Evolutionary conservation across 2,797 vertebrate species (phyloP).

Genomic region (Chloroceryle amazona): DNA sequence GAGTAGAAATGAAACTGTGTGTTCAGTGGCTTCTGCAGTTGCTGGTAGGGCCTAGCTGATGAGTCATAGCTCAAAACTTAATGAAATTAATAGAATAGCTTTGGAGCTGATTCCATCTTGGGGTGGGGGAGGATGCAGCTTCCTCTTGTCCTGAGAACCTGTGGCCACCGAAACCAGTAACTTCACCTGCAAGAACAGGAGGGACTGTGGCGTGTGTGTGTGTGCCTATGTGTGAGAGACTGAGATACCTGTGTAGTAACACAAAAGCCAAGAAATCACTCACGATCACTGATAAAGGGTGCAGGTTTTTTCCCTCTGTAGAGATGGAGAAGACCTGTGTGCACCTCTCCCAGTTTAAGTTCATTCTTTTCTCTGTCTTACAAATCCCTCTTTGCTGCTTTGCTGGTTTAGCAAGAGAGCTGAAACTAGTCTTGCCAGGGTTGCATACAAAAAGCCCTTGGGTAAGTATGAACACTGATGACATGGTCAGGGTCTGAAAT

Average conservation of each 20-base stretch:
- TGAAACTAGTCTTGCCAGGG: neutral
- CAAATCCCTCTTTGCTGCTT: neutral
- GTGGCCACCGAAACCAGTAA: neutral
- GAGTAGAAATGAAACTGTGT: slow-evolving; percentile 13
- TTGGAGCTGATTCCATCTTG: neutral
- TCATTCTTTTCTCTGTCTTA: neutral
- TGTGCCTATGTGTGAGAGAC: neutral
- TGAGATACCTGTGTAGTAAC: neutral
- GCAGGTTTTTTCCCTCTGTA: neutral
- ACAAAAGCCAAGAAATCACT: neutral
- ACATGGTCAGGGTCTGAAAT: neutral
- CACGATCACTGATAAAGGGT: too few species aligned
- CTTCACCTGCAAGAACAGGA: neutral
- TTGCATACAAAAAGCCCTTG: neutral
- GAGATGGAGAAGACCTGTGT: neutral
- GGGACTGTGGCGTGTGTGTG: accelerated
- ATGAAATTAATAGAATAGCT: neutral
- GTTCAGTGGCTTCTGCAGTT: slow-evolving; percentile 21
- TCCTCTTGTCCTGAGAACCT: neutral
- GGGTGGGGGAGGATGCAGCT: neutral
- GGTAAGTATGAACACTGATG: neutral
- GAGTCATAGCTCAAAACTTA: neutral
- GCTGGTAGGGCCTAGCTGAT: neutral
- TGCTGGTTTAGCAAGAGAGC: neutral
- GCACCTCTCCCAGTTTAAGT: neutral